A percentile compares a stretch with the other conserved stretches of the same genome.
Conservation (phyloP, 2,888 invertebrate genomes). For the Acanthosepion lycidas region DNA sequence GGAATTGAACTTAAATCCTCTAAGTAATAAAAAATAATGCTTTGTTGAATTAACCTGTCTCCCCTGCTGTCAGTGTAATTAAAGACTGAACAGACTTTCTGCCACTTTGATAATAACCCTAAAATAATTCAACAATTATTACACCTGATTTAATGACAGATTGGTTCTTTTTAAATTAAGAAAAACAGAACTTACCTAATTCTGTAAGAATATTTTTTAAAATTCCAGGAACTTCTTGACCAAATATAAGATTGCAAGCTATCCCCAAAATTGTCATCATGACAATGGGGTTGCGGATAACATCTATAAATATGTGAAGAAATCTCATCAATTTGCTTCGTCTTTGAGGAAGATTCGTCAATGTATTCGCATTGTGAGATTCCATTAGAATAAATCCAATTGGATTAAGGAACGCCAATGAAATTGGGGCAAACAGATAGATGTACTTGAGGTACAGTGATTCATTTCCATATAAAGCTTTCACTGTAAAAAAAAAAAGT, state of each 20-base stretch:
- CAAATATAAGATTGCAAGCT: constrained; percentile 86
- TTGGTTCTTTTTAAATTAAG: not conserved
- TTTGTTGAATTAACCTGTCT: too few species aligned
- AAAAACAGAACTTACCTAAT: constrained; percentile 77
- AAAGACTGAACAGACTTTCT: too few species aligned
- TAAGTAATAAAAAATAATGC: too few species aligned
- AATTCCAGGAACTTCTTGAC: constrained; percentile 84
- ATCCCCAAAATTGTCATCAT: constrained; percentile 95
- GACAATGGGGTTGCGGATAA: constrained; percentile 90
- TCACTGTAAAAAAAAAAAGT: constrained; percentile 66
- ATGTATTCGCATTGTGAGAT: constrained; percentile 79
- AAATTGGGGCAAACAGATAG: constrained; percentile 95
- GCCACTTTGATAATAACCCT: too few species aligned
- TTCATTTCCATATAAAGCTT: constrained; percentile 89
- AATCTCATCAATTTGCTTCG: constrained; percentile 51
- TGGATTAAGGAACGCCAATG: constrained; percentile 92
- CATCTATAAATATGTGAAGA: constrained; percentile 71
- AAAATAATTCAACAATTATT: too few species aligned
- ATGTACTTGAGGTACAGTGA: constrained; percentile 92
- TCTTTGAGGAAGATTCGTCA: constrained; percentile 37
- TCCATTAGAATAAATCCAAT: constrained; percentile 92
- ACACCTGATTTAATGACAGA: too few species aligned
- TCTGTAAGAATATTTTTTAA: constrained; percentile 82
- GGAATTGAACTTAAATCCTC: too few species aligned
- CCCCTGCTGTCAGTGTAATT: too few species aligned